Evolutionary conservation across 2,888 invertebrate species (phyloP), one percentile per base, ranked within the genome.

Genomic region (Parthenolecanium corni): DNA sequence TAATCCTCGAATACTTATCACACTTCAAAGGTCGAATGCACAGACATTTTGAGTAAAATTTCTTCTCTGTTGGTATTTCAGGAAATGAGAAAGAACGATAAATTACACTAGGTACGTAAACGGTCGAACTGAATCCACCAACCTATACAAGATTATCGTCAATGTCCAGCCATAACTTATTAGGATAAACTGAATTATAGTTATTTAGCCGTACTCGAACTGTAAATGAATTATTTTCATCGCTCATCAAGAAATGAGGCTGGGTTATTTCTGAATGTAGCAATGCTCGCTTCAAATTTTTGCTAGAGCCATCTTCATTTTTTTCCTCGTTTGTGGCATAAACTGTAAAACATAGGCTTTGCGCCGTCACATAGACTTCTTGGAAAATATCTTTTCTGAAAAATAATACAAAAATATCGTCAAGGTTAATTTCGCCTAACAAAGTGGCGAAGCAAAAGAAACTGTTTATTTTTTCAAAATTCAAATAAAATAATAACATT

Each of bases 1-100:
- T 49, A 20, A 61, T 61, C 51, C 23, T 49, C 12, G 61, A 61
- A 40, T 61, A 61, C 16, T 18, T 12, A 23, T 61, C 61, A 18
- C 12, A 38, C 4, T 40, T 61, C 2, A 38, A 38, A 18, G 47
- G 21, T 36, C 21, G 61, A 20, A 21, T 61, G 16, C 9, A 61
- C 11, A n/a, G 51, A 14, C 20, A 23, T 36, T 16, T n/a, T 6
- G 20, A n/a, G 23, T 14, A 61, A 61, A 51, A 31, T 31, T 49
- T 40, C 16, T 25, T 40, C 4, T 16, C 14, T 18, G 5, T 61
- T 6, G 61, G 49, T 38, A 61, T 49, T 11, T 51, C 23, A 46
- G 16, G 12, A 4, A 31, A 31, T 4, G 4, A 31, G 9, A 9
- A 31, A 6, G 31, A 31, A 31, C 31, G 31, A 9, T 31, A 31